Base-by-base conservation (phyloP, 53 echinoderm and acorn worm genomes). In the Mesocentrotus franciscanus region DNA sequence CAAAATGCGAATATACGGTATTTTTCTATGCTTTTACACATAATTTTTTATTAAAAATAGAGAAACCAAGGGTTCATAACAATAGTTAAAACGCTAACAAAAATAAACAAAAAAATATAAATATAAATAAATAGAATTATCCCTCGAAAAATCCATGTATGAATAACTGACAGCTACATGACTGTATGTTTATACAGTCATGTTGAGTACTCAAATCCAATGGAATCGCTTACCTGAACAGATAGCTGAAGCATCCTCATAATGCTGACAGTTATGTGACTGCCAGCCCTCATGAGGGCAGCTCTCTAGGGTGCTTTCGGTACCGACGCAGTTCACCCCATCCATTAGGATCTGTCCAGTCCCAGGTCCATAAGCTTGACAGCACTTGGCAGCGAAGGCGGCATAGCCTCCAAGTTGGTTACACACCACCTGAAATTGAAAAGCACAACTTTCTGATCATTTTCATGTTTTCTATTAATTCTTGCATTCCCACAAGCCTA, bases 261-360 rank as follows among this genome's bases (percentile, higher is more conserved):
- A 97, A 71, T 98, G 98, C 89, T 97, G 97, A 85, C 98, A 98
- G 76, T 98, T 97, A 93, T 98, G 97, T 18, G 96, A 95, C 14
- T 97, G 97, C 97, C 97, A 98, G 4, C 97, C 97, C 22, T 97
- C 97, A 85, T 97, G 97, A 17, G 97, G 96, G 78, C 98, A 98
- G 85, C 97, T 97, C 57, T 97, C 97, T 2, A 98, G 95, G 6
- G 93, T 83, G 0, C 72, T 94, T 62, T 98, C 98, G 3, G 33
- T 78, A 29, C 98, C 98, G 26, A 27, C 92, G 58, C 98, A 98
- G 20, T 92, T 91, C 10, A 98, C 92, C 11, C 97, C 98, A 85
- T 98, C 98, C 35, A 98, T 95, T 70, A 97, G 68, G 32, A 98
- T 98, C 42, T 97, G 97, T 9, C 98, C 98, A 7, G 95, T 61